phyloP scores from a whole-genome alignment of 2,888 invertebrate genomes.

The Cheilosia soror region DNA sequence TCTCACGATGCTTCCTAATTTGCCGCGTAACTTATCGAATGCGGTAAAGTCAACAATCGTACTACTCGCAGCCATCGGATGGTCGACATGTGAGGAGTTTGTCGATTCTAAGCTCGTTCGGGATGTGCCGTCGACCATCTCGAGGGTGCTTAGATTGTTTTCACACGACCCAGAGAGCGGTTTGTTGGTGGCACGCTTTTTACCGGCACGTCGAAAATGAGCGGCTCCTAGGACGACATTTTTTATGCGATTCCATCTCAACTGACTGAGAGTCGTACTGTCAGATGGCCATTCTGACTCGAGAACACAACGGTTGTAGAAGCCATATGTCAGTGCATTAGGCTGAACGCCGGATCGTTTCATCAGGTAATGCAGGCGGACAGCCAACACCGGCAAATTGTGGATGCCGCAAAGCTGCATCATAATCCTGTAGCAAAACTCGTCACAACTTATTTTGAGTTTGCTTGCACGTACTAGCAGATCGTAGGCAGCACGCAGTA shows the following conservation, averaged over 20 bases:
- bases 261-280: conserved; percentile 89
- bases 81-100: conserved; percentile 78
- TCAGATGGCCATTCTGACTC: conserved; percentile 98
- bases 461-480: conserved; percentile 94
- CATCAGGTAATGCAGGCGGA: conserved; percentile 95
- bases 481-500: conserved; percentile 92
- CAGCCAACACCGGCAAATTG: conserved; percentile 96
- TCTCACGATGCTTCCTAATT: conserved; percentile 88
- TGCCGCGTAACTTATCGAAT: conserved; percentile 86
- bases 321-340: conserved; percentile 98
- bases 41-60: conserved; percentile 84
- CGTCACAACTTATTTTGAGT: conserved; percentile 94
- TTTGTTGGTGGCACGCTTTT: conserved; percentile 85
- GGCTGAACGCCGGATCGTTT: conserved; percentile 96
- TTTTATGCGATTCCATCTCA: conserved; percentile 96
- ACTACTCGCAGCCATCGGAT: conserved; percentile 73
- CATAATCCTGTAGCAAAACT: conserved; percentile 98
- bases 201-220: conserved; percentile 92
- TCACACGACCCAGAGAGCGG: conserved; percentile 81
- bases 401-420: conserved; percentile 99
- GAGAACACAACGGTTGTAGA: conserved; percentile 91
- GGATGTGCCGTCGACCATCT: conserved; percentile 83
- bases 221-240: conserved; percentile 96
- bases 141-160: conserved; percentile 82
- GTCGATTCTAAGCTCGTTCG: conserved; percentile 83